These are phyloP conservation scores for Acanthiza pusilla DNA, from an alignment of 2,797 vertebrate genomes.

Conservation along the genomic window DNA sequence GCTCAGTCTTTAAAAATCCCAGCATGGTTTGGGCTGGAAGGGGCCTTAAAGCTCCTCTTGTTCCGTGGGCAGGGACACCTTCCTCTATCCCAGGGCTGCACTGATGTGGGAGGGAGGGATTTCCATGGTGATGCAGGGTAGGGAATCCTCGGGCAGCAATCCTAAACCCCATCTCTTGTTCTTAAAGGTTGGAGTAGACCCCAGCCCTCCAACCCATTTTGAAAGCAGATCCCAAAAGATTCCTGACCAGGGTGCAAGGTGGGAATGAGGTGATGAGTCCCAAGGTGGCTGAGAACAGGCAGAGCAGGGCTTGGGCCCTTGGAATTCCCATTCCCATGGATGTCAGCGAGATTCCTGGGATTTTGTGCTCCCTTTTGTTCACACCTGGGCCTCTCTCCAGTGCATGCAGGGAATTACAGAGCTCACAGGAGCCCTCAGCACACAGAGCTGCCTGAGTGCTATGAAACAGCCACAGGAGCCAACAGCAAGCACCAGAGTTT, in stretches of 20 bases:
- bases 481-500: neutral
- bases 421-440: neutral
- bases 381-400: neutral
- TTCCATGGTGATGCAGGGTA: neutral
- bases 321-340: too few relatives aligned
- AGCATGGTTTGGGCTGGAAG: neutral
- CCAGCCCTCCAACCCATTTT: fast-evolving
- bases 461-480: neutral
- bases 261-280: neutral
- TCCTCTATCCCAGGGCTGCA: neutral
- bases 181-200: neutral
- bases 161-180: neutral
- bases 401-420: fast-evolving
- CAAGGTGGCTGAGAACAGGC: neutral
- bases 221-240: neutral
- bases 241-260: neutral
- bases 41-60: neutral
- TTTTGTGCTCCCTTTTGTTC: neutral
- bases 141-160: neutral
- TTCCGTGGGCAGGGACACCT: neutral
- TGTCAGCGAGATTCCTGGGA: neutral
- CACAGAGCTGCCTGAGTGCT: neutral
- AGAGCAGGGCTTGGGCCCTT: neutral
- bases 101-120: neutral
- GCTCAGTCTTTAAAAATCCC: neutral